These are phyloP conservation scores for Nycteola revayana DNA, from an alignment of 2,888 invertebrate genomes.

Conservation along the genomic window DNA sequence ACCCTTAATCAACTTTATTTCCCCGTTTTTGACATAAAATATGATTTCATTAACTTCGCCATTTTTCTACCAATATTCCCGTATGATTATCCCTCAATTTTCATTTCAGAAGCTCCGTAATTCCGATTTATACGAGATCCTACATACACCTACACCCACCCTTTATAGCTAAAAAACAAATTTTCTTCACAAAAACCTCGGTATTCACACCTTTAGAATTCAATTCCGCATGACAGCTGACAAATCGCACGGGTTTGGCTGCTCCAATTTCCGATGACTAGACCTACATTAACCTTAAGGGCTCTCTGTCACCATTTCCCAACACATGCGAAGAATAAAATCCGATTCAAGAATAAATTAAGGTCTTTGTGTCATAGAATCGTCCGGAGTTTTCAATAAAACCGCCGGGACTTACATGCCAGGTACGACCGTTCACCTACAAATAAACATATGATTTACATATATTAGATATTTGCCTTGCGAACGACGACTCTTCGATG, in stretches of 20 bases:
- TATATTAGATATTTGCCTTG: slow-evolving; percentile 43
- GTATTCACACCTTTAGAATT: slow-evolving; percentile 52
- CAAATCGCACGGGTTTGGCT: slow-evolving; percentile 65
- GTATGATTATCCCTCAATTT: no score
- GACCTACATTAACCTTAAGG: slow-evolving; percentile 76
- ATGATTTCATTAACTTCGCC: no score
- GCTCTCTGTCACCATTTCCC: slow-evolving; percentile 68
- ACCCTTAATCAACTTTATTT: no score
- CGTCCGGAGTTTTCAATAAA: slow-evolving; percentile 52
- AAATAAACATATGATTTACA: slow-evolving; percentile 55
- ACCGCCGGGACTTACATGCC: slow-evolving; percentile 39
- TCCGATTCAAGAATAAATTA: slow-evolving; percentile 78
- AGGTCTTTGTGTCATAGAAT: slow-evolving; percentile 71
- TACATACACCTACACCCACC: no score
- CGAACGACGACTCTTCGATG: slow-evolving; percentile 25
- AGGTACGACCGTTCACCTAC: slow-evolving; percentile 44
- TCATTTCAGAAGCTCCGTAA: no score
- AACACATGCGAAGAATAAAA: slow-evolving; percentile 67
- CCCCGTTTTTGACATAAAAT: no score
- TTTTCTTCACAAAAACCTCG: slow-evolving; percentile 17
- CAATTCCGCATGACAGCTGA: slow-evolving; percentile 66
- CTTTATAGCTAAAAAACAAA: no score
- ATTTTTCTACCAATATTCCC: no score
- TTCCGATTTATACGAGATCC: no score
- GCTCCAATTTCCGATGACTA: slow-evolving; percentile 75